Conservation (phyloP, 2,888 invertebrate genomes). For the Lepidonotus clava region DNA sequence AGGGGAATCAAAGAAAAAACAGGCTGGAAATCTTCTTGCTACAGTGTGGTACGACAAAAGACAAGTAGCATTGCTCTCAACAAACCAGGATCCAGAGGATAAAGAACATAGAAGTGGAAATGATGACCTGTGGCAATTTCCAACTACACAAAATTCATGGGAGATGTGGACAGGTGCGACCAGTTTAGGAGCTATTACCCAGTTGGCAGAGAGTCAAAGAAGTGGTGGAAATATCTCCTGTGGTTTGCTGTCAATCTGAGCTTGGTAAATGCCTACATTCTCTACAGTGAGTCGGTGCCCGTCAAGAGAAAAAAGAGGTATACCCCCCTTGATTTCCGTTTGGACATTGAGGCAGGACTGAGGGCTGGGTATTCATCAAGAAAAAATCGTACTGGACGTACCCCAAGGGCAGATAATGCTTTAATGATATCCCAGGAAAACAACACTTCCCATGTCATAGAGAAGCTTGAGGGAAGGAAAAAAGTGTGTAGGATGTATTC, state of each 20-base stretch:
- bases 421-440: no score
- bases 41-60: not conserved
- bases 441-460: no score
- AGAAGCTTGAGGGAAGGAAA: no score
- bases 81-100: not conserved
- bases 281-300: not conserved
- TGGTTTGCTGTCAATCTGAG: not conserved
- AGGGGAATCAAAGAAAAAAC: not conserved
- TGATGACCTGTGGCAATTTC: not conserved
- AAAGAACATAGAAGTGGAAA: not conserved
- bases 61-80: not conserved
- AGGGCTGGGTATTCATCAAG: not conserved
- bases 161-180: not conserved
- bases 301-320: not conserved
- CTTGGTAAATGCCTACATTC: not conserved
- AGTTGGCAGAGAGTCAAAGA: not conserved
- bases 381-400: no score
- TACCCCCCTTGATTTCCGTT: not conserved
- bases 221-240: not conserved
- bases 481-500: no score
- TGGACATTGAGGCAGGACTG: not conserved
- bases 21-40: not conserved
- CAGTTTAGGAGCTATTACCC: not conserved
- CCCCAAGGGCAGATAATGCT: no score
- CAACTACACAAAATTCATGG: not conserved